Evolutionary conservation across 2,113 vertebrate genomes (phyloP).

Genomic region (Colius striatus): DNA sequence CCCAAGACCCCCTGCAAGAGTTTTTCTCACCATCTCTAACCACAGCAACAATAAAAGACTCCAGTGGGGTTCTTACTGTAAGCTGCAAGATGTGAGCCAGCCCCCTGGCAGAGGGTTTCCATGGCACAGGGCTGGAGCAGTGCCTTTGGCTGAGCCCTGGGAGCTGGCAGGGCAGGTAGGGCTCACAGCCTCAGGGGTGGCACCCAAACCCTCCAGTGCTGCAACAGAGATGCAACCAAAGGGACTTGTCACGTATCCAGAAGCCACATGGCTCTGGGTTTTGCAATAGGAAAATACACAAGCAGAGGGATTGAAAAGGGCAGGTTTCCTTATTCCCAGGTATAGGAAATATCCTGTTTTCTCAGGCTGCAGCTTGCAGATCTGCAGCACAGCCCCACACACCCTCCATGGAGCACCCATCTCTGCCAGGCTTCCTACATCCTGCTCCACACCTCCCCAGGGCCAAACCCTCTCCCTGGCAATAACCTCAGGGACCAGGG

Average conservation of each 20-base stretch:
- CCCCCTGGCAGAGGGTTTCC: not conserved
- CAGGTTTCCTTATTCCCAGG: not conserved
- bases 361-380: not conserved
- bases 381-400: not conserved
- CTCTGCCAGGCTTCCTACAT: not conserved
- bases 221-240: not conserved
- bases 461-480: not conserved
- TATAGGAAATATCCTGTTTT: not conserved
- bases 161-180: not conserved
- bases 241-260: not conserved
- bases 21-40: not conserved
- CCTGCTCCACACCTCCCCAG: not conserved
- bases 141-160: rapidly evolving
- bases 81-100: not conserved
- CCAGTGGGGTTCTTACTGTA: not conserved
- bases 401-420: not conserved
- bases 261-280: not conserved
- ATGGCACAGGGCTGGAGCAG: not conserved
- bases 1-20: not conserved
- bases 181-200: not conserved
- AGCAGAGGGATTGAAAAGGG: not conserved
- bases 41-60: not conserved
- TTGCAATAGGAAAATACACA: not conserved
- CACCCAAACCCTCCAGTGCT: not conserved
- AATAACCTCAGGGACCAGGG: not conserved